Conservation (phyloP, 2,797 vertebrate species). For the Siniperca undulata region DNA sequence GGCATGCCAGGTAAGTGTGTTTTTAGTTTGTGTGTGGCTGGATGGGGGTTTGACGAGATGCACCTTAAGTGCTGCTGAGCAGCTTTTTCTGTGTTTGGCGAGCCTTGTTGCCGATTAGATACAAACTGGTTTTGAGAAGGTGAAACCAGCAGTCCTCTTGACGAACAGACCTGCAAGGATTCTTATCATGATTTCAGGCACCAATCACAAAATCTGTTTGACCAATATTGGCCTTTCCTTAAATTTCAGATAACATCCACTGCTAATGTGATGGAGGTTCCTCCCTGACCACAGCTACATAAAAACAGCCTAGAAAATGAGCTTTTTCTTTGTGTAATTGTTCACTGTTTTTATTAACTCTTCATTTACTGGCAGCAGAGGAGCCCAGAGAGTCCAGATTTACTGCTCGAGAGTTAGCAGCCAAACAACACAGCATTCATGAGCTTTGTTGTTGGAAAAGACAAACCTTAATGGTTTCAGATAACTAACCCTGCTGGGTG, state of each 20-base stretch:
- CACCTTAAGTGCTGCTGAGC: constrained; percentile 1
- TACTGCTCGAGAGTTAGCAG: not conserved
- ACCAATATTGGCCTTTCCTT: not conserved
- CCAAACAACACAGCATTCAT: not conserved
- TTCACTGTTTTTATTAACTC: not conserved
- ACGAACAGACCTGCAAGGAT: not conserved
- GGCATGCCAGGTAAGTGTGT: constrained; percentile 41
- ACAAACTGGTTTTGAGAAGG: not conserved
- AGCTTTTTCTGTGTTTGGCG: not conserved
- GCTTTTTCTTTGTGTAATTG: not conserved
- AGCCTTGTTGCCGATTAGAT: not conserved
- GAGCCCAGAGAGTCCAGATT: not conserved
- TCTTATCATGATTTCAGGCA: not conserved
- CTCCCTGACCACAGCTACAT: not conserved
- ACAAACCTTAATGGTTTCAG: too few species aligned
- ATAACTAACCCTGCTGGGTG: too few species aligned
- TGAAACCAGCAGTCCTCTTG: not conserved
- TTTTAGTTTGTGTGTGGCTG: constrained; percentile 14
- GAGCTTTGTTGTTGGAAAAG: not conserved
- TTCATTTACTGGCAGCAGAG: not conserved
- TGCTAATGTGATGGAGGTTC: not conserved
- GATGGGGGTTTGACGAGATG: constrained; percentile 28
- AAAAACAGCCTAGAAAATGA: not conserved
- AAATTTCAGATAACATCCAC: not conserved
- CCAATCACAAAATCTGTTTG: not conserved